These are phyloP conservation scores for Platycheirus albimanus DNA, from an alignment of 2,888 invertebrate genomes.

Conservation along the genomic window DNA sequence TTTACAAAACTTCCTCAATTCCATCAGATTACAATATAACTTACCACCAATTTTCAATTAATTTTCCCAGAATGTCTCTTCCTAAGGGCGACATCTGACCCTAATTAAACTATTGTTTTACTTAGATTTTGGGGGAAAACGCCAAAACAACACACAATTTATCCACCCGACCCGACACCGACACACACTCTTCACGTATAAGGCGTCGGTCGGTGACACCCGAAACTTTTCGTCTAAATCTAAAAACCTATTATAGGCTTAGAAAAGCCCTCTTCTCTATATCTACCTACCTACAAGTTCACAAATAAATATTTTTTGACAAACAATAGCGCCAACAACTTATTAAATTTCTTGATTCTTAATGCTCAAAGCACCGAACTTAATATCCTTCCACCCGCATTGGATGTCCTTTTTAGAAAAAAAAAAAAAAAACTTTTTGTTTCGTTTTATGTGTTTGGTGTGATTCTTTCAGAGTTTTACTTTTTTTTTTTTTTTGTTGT, in stretches of 20 bases:
- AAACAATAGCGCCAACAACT: constrained; percentile 52
- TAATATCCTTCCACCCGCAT: constrained; percentile 30
- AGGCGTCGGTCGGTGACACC: not conserved
- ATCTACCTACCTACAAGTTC: constrained; percentile 2
- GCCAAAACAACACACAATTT: constrained; percentile 26
- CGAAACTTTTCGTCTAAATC: constrained; percentile 16
- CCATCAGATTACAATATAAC: constrained; percentile 16
- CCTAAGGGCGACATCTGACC: constrained; percentile 15
- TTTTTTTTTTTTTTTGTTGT: not conserved
- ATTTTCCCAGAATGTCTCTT: constrained; percentile 24
- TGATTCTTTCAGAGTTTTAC: not conserved
- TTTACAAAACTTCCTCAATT: constrained; percentile 30
- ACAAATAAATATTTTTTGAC: constrained; percentile 24
- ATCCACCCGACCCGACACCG: too few relatives aligned
- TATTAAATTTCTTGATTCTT: constrained; percentile 49
- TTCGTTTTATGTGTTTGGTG: not conserved
- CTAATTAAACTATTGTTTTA: constrained; percentile 57
- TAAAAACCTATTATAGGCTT: constrained; percentile 30
- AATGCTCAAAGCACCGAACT: constrained; percentile 46
- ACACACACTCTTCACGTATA: too few relatives aligned
- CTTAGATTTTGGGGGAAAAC: constrained; percentile 5
- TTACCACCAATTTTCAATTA: constrained; percentile 25
- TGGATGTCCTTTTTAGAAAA: constrained; percentile 30
- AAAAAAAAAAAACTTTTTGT: constrained; percentile 40
- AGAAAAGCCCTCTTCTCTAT: not conserved